Base-by-base conservation (phyloP, 2,888 invertebrate genomes). In the Papilio elwesi region DNA sequence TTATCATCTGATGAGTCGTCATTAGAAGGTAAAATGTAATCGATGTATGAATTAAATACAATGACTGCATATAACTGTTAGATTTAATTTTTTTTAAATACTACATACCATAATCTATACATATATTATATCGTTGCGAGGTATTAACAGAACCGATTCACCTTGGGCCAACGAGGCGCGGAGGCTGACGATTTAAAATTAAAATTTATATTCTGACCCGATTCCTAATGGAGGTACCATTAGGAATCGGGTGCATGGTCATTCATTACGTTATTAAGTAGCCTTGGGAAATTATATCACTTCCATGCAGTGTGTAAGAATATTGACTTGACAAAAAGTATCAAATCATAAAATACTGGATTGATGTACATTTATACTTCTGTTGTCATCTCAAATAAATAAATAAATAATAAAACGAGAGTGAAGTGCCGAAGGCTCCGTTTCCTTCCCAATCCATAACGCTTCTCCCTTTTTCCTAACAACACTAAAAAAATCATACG, bases 151-250 rank as follows among this genome's bases (percentile, higher is more conserved):
- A 80, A 80, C 82, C 70, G 74, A 83, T 79, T 83, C 78, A 82
- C 85, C 85, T 85, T 85, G 85, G 81, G 74, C 75, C 74, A 74
- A 59, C 68, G 74, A 75, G 74, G 74, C 72, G 74, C 72, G 74
- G 74, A 75, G 63, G 75, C 74, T 68, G 73, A 52, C 62, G 68
- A 74, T 72, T 74, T 74, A 68, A 72, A 70, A 71, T 74, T 71
- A 71, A 68, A 71, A 71, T 71, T 47, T 38, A 74, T 67, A 52
- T 43, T 59, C 48, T 67, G 36, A 59, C 66, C 59, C 51, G 59
- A 71, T 71, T 71, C 66, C 65, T 38, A 57, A 71, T 62, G 16
- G 47, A 71, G 13, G 51, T 57, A 69, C 57, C 57, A 43, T 47
- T 12, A 26, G 26, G 26, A 26, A 26, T 26, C 26, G 26, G 26